Conservation (phyloP, 2,888 invertebrate species). For the Pachliopta kotzebuea region DNA sequence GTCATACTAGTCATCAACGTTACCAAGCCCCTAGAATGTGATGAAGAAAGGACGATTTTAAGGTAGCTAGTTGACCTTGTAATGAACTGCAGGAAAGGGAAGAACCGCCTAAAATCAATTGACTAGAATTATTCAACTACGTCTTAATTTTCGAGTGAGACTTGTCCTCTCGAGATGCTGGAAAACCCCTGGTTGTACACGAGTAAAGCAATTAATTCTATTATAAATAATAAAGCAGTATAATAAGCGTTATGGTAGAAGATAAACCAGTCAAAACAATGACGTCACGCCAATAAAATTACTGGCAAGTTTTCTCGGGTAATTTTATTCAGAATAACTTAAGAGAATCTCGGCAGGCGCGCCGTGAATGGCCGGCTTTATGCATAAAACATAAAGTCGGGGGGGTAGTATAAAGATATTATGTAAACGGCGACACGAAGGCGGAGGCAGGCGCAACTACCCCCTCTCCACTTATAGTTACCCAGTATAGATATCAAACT, state of each 20-base stretch:
- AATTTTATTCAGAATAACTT: conserved; percentile 24
- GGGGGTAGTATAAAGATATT: conserved; percentile 21
- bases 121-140: too few relatives aligned
- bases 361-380: conserved; percentile 20
- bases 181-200: too few relatives aligned
- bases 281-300: conserved; percentile 2
- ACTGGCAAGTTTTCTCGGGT: conserved; percentile 5
- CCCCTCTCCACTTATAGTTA: conserved; percentile 1
- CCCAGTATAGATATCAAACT: background rate
- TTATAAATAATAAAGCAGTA: background rate
- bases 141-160: too few relatives aligned
- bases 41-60: too few relatives aligned
- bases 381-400: conserved; percentile 27
- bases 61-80: too few relatives aligned
- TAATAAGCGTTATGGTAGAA: background rate
- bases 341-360: conserved; percentile 8
- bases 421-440: conserved; percentile 11
- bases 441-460: conserved; percentile 4
- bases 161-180: too few relatives aligned
- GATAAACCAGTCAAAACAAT: background rate
- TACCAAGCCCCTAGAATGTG: too few relatives aligned
- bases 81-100: too few relatives aligned
- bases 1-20: too few relatives aligned
- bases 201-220: too few relatives aligned
- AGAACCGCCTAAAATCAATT: too few relatives aligned